Percentiles rank a stretch among this genome's conserved stretches.
Conservation (phyloP, 2,888 invertebrate genomes). For the Cordilura impudica region DNA sequence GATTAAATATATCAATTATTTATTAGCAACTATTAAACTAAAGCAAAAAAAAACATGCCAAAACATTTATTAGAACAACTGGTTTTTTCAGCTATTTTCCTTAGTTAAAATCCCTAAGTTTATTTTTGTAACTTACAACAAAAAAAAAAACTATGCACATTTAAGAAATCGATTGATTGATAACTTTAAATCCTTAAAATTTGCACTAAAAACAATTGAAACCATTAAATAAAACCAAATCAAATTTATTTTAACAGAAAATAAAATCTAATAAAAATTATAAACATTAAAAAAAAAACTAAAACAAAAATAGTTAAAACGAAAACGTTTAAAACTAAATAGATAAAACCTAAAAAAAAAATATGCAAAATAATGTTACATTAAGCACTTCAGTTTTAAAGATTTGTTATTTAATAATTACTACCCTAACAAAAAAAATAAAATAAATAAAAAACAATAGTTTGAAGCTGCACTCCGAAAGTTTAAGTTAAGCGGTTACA, state of each 20-base stretch:
- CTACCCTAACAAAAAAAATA: neutral
- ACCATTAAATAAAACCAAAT: constrained; percentile 13
- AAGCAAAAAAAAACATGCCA: constrained; percentile 32
- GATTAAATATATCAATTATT: constrained; percentile 37
- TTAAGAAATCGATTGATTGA: constrained; percentile 28
- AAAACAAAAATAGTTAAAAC: neutral
- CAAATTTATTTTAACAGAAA: constrained; percentile 29
- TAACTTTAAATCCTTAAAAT: constrained; percentile 24
- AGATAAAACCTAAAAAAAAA: neutral
- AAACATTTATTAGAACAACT: constrained; percentile 43
- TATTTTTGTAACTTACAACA: constrained; percentile 14
- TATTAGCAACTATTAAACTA: constrained; percentile 46
- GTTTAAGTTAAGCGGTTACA: too few relatives aligned
- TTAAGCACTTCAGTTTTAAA: constrained; percentile 48
- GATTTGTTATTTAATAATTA: constrained; percentile 43
- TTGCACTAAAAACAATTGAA: constrained; percentile 29
- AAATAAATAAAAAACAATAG: neutral
- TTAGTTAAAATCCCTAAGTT: constrained; percentile 6
- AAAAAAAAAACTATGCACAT: constrained; percentile 47
- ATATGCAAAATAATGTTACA: constrained; percentile 48
- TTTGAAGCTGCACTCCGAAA: too few relatives aligned
- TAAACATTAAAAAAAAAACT: neutral
- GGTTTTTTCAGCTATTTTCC: constrained; percentile 38
- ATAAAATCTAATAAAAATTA: constrained; percentile 4
- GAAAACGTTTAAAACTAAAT: neutral